Evolutionary conservation across 2,797 vertebrate species (phyloP).

Genomic region (Stomatorhinus walkeri): DNA sequence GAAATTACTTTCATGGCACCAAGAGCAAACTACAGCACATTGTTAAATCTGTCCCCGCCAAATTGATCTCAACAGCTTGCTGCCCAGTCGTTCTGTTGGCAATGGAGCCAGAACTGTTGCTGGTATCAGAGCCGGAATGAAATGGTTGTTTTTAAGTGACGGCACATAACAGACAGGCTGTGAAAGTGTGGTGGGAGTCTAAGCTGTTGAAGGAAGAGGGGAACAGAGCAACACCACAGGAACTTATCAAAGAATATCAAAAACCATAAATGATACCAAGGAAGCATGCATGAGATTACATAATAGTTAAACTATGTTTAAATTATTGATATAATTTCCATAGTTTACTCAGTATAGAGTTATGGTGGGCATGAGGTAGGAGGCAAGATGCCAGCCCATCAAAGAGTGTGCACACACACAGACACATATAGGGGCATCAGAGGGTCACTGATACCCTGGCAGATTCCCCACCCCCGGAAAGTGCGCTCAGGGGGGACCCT

Average conservation of each 20-base stretch:
- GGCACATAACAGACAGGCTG: neutral
- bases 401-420: neutral
- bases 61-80: conserved; percentile 5
- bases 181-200: neutral
- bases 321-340: neutral
- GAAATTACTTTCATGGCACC: neutral
- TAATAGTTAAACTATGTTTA: neutral
- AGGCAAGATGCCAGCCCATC: neutral
- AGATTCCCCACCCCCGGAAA: neutral
- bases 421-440: neutral
- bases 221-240: neutral
- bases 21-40: neutral
- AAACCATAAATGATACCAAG: neutral
- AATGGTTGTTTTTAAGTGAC: conserved; percentile 5
- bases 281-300: neutral
- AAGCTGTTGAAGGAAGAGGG: neutral
- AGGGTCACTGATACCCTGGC: neutral
- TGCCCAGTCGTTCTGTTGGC: neutral
- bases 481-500: neutral
- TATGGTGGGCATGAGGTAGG: neutral
- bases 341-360: neutral
- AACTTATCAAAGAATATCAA: neutral
- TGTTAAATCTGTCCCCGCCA: neutral
- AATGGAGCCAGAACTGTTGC: neutral
- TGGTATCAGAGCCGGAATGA: neutral